phyloP scores from a whole-genome alignment of 2,888 invertebrate genomes.

The Lithosia quadra region DNA sequence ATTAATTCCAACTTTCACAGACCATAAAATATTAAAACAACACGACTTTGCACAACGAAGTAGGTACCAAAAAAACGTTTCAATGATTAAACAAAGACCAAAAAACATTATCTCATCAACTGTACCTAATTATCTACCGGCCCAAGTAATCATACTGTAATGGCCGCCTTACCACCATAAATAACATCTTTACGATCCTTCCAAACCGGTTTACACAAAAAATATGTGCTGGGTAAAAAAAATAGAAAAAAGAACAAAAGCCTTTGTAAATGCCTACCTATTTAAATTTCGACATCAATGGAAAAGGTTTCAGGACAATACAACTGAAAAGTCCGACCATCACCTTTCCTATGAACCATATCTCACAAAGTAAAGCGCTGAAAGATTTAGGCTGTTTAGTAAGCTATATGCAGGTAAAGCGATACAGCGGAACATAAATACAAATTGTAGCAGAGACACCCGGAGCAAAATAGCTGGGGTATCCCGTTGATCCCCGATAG shows the following conservation, averaged over 20 bases:
- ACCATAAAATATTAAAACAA: background rate
- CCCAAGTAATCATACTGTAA: slow-evolving; percentile 77
- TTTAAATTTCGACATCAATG: slow-evolving; percentile 61
- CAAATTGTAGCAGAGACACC: slow-evolving; percentile 67
- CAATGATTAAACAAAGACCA: slow-evolving; percentile 55
- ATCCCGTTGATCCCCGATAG: slow-evolving; percentile 73
- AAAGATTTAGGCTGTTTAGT: slow-evolving; percentile 38
- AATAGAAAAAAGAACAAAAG: slow-evolving; percentile 57
- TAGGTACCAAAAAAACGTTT: slow-evolving; percentile 51
- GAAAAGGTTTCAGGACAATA: slow-evolving; percentile 72
- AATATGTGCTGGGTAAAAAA: slow-evolving; percentile 64
- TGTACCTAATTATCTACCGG: slow-evolving; percentile 73
- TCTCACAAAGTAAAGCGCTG: slow-evolving; percentile 67
- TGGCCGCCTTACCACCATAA: slow-evolving; percentile 72
- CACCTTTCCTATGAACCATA: slow-evolving; percentile 64
- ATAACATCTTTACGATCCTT: slow-evolving; percentile 70
- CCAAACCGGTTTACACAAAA: slow-evolving; percentile 67
- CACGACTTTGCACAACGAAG: slow-evolving; percentile 40
- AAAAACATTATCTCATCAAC: slow-evolving; percentile 70
- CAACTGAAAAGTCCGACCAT: slow-evolving; percentile 70
- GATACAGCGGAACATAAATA: slow-evolving; percentile 61
- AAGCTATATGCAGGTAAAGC: slow-evolving; percentile 40
- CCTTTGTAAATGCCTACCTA: slow-evolving; percentile 78
- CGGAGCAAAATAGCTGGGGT: slow-evolving; percentile 79
- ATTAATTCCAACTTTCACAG: background rate